A percentile compares a stretch with the other conserved stretches of the same genome.
These are phyloP conservation scores for Meandrina meandrites DNA, from an alignment of 92 coral and sea anemone genomes.

Conservation along the genomic window DNA sequence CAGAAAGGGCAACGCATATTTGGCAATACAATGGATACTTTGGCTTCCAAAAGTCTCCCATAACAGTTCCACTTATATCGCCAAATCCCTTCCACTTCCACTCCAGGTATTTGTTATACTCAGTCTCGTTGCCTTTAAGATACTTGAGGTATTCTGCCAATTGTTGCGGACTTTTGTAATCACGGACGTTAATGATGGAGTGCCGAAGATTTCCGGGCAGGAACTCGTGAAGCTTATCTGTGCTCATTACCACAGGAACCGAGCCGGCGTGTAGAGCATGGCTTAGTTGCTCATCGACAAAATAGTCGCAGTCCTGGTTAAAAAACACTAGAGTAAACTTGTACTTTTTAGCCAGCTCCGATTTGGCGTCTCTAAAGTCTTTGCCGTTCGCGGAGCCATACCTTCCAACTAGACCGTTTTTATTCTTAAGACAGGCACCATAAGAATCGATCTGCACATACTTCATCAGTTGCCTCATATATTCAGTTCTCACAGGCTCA, in stretches of 20 bases:
- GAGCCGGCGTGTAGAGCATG: constrained; percentile 76
- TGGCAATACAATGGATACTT: constrained; percentile 35
- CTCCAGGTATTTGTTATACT: constrained; percentile 52
- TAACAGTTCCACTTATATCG: constrained; percentile 32
- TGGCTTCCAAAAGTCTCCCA: constrained; percentile 29
- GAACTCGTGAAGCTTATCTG: constrained; percentile 61
- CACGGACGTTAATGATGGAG: constrained; percentile 62
- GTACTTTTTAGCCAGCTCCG: constrained; percentile 48
- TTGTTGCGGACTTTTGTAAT: constrained; percentile 55
- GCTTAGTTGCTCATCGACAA: constrained; percentile 64
- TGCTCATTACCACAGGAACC: constrained; percentile 74
- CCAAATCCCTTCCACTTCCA: constrained; percentile 79
- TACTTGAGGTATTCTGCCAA: constrained; percentile 66
- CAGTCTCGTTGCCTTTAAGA: constrained; percentile 50
- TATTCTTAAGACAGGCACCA: constrained; percentile 66
- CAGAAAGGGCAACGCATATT: constrained; percentile 34
- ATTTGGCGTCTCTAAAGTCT: constrained; percentile 37
- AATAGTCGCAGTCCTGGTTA: constrained; percentile 81
- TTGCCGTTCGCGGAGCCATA: background rate
- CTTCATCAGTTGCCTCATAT: constrained; percentile 68
- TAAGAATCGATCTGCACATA: constrained; percentile 64
- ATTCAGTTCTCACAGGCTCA: constrained; percentile 68
- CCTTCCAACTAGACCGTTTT: constrained; percentile 34
- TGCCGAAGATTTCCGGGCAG: constrained; percentile 57
- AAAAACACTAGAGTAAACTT: constrained; percentile 73